These are phyloP conservation scores for Odontomyia ornata DNA, from an alignment of 2,888 invertebrate species.

Conservation along the genomic window DNA sequence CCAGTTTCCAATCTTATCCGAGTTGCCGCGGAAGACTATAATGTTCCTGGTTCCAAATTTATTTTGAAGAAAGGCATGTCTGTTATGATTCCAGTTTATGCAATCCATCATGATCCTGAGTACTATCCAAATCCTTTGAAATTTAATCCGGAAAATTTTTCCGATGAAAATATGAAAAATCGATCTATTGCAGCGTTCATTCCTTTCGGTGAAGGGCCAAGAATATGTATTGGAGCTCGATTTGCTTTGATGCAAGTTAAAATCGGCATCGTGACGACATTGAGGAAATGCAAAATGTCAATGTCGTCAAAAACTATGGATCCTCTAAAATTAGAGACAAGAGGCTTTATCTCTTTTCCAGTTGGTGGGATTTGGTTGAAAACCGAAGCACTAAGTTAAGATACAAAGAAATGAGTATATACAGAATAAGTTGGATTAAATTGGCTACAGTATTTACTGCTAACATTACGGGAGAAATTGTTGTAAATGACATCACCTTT, in stretches of 20 bases:
- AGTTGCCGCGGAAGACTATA: slow-evolving; percentile 53
- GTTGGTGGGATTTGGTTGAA: slow-evolving; percentile 32
- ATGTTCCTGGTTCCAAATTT: slow-evolving; percentile 52
- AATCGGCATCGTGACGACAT: slow-evolving; percentile 25
- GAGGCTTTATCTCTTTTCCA: neutral
- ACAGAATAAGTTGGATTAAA: no score
- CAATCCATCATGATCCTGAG: slow-evolving; percentile 58
- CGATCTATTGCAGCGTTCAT: slow-evolving; percentile 45
- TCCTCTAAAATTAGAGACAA: neutral
- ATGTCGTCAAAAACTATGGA: neutral
- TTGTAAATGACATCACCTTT: no score
- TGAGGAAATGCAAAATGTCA: neutral
- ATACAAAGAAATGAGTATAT: no score
- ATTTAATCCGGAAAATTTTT: slow-evolving; percentile 61
- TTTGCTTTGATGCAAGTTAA: slow-evolving; percentile 47
- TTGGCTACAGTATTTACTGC: no score
- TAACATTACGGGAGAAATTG: no score
- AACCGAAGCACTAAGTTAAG: neutral
- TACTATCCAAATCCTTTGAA: slow-evolving; percentile 58
- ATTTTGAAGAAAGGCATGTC: slow-evolving; percentile 54
- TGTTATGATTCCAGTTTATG: slow-evolving; percentile 54
- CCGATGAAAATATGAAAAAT: slow-evolving; percentile 52
- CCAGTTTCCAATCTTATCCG: slow-evolving; percentile 59
- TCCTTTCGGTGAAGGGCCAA: slow-evolving; percentile 49
- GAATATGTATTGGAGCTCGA: slow-evolving; percentile 48